These are phyloP conservation scores for Neelides sp. DNA, from an alignment of 1,140 invertebrate species.

Conservation along the genomic window DNA sequence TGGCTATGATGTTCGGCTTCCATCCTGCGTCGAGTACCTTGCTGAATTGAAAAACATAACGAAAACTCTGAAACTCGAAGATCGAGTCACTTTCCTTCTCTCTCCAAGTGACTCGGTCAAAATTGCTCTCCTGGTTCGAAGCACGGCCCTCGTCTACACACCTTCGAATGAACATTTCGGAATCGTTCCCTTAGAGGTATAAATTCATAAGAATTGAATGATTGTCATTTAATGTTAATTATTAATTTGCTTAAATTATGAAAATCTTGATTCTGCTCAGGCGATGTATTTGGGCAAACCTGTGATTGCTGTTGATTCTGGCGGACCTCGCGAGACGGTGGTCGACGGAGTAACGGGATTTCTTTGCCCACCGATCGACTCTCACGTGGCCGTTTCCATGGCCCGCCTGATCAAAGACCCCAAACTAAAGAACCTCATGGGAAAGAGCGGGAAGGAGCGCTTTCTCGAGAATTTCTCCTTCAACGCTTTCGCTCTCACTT, in stretches of 20 bases:
- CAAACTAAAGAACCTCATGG: slow-evolving; percentile 48
- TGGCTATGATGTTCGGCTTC: slow-evolving; percentile 81
- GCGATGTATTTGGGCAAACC: slow-evolving; percentile 90
- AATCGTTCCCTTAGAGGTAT: slow-evolving; percentile 85
- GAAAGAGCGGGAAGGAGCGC: slow-evolving; percentile 52
- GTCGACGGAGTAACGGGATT: slow-evolving; percentile 78
- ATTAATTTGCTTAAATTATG: neutral
- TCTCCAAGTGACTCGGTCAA: slow-evolving; percentile 78
- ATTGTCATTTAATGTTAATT: slow-evolving; percentile 1
- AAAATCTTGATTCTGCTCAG: slow-evolving; percentile 27
- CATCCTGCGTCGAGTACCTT: slow-evolving; percentile 81
- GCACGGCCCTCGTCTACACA: slow-evolving; percentile 79
- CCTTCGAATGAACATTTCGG: slow-evolving; percentile 97
- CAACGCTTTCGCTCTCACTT: slow-evolving; percentile 47
- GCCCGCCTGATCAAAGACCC: slow-evolving; percentile 47
- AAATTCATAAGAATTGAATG: neutral
- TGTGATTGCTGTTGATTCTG: slow-evolving; percentile 87
- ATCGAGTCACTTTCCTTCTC: slow-evolving; percentile 68
- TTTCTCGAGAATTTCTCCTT: slow-evolving; percentile 69
- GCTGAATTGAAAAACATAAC: slow-evolving; percentile 57
- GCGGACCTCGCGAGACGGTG: slow-evolving; percentile 90
- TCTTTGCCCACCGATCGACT: slow-evolving; percentile 54
- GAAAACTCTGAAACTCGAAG: slow-evolving; percentile 50
- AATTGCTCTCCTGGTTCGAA: slow-evolving; percentile 58
- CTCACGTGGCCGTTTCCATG: slow-evolving; percentile 69